These are phyloP conservation scores for Metopolophium dirhodum DNA, from an alignment of 1,140 invertebrate genomes.

Conservation along the genomic window DNA sequence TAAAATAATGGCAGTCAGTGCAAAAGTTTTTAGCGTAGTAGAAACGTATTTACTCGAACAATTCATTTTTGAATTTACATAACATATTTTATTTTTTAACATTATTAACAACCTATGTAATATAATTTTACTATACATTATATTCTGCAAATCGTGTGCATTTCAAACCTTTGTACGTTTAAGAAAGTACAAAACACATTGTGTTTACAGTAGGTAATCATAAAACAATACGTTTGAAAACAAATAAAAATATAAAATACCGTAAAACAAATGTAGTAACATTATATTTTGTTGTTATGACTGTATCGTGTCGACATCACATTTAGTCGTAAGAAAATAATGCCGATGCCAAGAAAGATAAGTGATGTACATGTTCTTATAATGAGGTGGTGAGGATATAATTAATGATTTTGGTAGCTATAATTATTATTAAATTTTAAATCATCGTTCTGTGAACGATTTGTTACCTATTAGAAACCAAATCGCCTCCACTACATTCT, in stretches of 20 bases:
- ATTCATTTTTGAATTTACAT: neutral
- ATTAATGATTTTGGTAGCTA: neutral
- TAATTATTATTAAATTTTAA: neutral
- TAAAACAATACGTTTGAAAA: constrained; percentile 24
- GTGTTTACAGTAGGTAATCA: neutral
- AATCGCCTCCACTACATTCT: neutral
- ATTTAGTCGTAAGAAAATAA: neutral
- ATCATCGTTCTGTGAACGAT: no score
- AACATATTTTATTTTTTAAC: neutral
- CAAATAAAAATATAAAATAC: constrained; percentile 2
- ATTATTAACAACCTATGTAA: neutral
- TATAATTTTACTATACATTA: neutral
- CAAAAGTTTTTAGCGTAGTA: neutral
- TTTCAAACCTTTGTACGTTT: neutral
- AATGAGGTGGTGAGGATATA: neutral
- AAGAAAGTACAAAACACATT: neutral
- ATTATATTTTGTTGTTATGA: neutral
- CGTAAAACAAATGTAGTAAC: neutral
- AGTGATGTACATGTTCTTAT: neutral
- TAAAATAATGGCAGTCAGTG: neutral
- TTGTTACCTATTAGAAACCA: neutral
- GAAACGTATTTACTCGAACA: neutral
- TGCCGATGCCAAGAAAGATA: neutral
- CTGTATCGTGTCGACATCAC: neutral
- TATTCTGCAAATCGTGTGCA: neutral